phyloP scores from a whole-genome alignment of 2,113 vertebrate genomes.

The Scomber scombrus region DNA sequence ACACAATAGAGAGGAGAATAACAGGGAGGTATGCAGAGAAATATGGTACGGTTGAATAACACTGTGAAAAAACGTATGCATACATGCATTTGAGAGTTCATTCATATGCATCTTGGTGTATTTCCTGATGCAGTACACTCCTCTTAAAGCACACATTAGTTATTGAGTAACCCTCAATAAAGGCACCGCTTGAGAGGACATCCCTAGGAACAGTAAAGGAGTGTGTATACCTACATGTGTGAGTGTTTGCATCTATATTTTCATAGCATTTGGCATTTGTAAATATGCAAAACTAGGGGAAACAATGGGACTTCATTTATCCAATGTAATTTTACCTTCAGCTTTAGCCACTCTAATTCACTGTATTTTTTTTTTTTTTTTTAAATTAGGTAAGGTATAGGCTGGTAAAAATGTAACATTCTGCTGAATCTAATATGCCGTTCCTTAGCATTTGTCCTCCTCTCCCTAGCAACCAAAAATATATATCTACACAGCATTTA shows the following conservation, averaged over 20 bases:
- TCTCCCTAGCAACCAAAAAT: conserved; percentile 20
- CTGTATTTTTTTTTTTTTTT: conserved; percentile 30
- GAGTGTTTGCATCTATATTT: conserved; percentile 19
- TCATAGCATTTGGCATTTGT: conserved; percentile 11
- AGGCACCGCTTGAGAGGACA: conserved; percentile 20
- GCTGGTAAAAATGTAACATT: conserved; percentile 27
- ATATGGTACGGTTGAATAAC: conserved; percentile 24
- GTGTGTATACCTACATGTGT: not conserved
- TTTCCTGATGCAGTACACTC: conserved; percentile 32
- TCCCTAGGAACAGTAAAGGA: conserved; percentile 13
- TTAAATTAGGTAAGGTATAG: conserved; percentile 20
- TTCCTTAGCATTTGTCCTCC: conserved; percentile 1
- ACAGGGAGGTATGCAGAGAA: conserved; percentile 14
- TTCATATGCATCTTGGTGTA: conserved; percentile 40
- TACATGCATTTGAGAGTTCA: conserved; percentile 30
- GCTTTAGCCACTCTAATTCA: conserved; percentile 25
- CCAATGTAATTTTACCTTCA: not conserved
- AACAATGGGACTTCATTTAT: not conserved
- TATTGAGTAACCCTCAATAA: conserved; percentile 59
- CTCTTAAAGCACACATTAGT: conserved; percentile 69
- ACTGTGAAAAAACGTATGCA: conserved; percentile 34
- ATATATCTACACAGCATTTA: conserved; percentile 19
- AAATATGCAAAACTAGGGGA: not conserved
- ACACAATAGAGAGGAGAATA: conserved; percentile 35
- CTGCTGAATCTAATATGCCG: conserved; percentile 3